These are phyloP conservation scores for Bujurquina vittata DNA, from an alignment of 2,113 vertebrate genomes.

Conservation along the genomic window DNA sequence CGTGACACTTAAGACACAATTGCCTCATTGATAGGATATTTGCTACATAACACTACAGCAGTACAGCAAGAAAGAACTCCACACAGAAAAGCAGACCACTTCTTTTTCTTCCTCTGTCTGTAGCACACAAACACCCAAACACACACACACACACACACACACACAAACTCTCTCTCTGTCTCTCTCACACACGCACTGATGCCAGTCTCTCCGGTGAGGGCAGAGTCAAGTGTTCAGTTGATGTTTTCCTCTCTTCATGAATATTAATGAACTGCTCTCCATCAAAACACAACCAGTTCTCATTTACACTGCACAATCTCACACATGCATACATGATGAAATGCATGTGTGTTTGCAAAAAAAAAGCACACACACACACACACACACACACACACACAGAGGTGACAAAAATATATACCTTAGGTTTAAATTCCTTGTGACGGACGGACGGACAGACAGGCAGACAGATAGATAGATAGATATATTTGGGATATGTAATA, in stretches of 20 bases:
- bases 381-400: not conserved
- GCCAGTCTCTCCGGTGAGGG: slow-evolving; percentile 47
- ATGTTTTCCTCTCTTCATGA: slow-evolving; percentile 68
- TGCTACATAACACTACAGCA: not conserved
- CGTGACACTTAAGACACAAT: not conserved
- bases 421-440: not conserved
- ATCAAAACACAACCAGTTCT: slow-evolving; percentile 63
- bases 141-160: not conserved
- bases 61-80: not conserved
- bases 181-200: not conserved
- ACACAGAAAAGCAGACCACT: not conserved
- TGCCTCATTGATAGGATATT: not conserved
- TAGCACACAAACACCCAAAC: not conserved
- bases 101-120: not conserved
- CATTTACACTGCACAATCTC: slow-evolving; percentile 42
- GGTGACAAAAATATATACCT: not conserved
- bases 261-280: slow-evolving; percentile 68
- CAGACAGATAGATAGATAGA: too few species aligned
- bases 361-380: not conserved
- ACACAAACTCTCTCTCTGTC: not conserved
- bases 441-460: not conserved
- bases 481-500: not conserved
- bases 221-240: slow-evolving; percentile 68
- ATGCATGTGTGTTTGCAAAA: not conserved
- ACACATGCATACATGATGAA: not conserved